A percentile compares a stretch with the other conserved stretches of the same genome.
These are phyloP conservation scores for Streptopelia turtur DNA, from an alignment of 2,797 vertebrate species.

Conservation along the genomic window DNA sequence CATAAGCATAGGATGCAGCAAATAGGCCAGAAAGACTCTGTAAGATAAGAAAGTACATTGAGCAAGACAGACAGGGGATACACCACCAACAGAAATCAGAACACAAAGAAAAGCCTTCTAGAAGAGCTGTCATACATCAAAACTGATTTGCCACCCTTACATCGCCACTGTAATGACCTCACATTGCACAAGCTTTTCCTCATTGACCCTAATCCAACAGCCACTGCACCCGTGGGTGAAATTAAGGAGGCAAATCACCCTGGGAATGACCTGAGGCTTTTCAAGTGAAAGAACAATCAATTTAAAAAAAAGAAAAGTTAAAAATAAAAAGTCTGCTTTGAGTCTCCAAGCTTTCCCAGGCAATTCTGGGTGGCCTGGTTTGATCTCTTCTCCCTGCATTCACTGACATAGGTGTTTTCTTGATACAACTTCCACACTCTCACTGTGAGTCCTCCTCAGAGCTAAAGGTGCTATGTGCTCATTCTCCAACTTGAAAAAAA, in stretches of 20 bases:
- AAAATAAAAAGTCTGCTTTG: neutral
- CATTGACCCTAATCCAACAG: neutral
- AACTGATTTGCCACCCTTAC: neutral
- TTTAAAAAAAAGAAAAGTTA: neutral
- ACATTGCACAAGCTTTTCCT: neutral
- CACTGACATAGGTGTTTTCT: neutral
- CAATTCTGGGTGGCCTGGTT: neutral
- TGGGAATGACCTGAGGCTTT: neutral
- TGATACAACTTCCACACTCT: neutral
- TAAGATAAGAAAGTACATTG: neutral
- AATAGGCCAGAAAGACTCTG: neutral
- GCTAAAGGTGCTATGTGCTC: neutral
- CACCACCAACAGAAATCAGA: neutral
- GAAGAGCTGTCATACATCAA: neutral
- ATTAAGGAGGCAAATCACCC: neutral
- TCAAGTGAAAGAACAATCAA: neutral
- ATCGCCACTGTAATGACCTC: fast-evolving
- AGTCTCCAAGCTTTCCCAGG: neutral
- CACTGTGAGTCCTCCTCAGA: neutral
- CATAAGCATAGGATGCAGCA: neutral
- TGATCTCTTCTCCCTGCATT: neutral
- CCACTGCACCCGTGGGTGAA: neutral
- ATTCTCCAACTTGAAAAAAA: neutral
- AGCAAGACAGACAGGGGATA: neutral
- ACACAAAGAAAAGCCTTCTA: neutral